Conservation (phyloP, 2,113 vertebrate genomes). For the Poecilia latipinna region DNA sequence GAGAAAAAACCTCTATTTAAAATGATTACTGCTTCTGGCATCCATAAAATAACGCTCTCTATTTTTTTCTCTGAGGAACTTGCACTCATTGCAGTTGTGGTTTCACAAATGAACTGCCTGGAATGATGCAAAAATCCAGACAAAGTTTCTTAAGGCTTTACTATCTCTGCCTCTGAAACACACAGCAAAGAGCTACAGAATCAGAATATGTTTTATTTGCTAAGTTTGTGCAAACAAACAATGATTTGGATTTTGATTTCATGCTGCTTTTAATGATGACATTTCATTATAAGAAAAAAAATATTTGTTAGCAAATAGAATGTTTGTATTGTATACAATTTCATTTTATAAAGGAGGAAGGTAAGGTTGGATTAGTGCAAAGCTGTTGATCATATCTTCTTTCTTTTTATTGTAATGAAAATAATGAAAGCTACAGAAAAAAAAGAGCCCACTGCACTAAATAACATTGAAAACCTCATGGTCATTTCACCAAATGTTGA, state of each 20-base stretch:
- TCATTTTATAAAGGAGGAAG: too few species aligned
- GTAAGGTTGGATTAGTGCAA: too few species aligned
- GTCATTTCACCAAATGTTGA: too few species aligned
- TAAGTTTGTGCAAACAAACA: not conserved
- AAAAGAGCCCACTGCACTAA: too few species aligned
- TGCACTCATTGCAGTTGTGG: constrained; percentile 42
- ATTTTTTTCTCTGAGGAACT: constrained; percentile 38
- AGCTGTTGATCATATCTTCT: too few species aligned
- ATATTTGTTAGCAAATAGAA: too few species aligned
- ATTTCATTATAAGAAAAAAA: too few species aligned
- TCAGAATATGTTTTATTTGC: not conserved
- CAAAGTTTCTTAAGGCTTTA: constrained; percentile 3
- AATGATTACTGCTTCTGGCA: constrained; percentile 49
- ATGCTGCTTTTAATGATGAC: not conserved
- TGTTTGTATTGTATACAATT: too few species aligned
- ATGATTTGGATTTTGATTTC: not conserved
- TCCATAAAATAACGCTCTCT: constrained; percentile 38
- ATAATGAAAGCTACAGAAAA: too few species aligned
- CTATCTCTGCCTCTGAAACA: not conserved
- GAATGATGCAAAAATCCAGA: constrained; percentile 37
- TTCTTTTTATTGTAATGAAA: too few species aligned
- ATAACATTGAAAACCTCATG: too few species aligned
- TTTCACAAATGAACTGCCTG: constrained; percentile 47
- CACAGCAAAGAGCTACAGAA: not conserved
- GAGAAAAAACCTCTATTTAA: constrained; percentile 57